These are phyloP conservation scores for Yponomeuta plumbellus DNA, from an alignment of 2,888 invertebrate species.

Conservation along the genomic window DNA sequence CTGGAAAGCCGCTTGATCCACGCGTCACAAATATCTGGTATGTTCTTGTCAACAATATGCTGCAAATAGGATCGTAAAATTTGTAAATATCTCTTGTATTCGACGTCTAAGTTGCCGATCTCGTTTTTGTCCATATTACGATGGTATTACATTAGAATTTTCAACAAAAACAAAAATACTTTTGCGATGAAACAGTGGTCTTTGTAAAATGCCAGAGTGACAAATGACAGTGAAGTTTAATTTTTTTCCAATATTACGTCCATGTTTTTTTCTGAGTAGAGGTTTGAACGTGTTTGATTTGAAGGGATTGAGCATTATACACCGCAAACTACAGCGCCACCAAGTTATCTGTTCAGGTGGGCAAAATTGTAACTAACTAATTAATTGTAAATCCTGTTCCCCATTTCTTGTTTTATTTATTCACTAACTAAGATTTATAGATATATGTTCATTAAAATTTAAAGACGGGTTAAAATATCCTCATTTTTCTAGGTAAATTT, in stretches of 20 bases:
- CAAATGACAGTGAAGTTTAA: neutral
- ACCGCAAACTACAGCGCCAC: no score
- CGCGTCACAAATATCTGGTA: slow-evolving; percentile 50
- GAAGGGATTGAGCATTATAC: no score
- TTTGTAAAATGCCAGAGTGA: neutral
- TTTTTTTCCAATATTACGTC: no score
- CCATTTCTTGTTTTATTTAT: no score
- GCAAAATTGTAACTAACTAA: no score
- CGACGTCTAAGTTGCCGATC: slow-evolving; percentile 42
- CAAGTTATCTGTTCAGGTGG: no score
- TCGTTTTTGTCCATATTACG: slow-evolving; percentile 45
- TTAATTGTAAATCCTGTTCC: no score
- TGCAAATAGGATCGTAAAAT: slow-evolving; percentile 52
- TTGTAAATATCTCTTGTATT: slow-evolving; percentile 58
- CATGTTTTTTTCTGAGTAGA: neutral
- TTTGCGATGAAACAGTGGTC: neutral
- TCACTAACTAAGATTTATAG: no score
- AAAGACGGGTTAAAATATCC: no score
- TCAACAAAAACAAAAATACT: neutral
- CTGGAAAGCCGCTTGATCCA: slow-evolving; percentile 59
- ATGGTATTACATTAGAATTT: neutral
- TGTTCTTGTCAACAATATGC: slow-evolving; percentile 44
- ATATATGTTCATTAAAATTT: no score
- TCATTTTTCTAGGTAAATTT: no score
- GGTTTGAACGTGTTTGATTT: neutral